Percentiles rank a stretch among this genome's conserved stretches.
phyloP scores from a whole-genome alignment of 1,140 invertebrate genomes.

The Drosophila suzukii region DNA sequence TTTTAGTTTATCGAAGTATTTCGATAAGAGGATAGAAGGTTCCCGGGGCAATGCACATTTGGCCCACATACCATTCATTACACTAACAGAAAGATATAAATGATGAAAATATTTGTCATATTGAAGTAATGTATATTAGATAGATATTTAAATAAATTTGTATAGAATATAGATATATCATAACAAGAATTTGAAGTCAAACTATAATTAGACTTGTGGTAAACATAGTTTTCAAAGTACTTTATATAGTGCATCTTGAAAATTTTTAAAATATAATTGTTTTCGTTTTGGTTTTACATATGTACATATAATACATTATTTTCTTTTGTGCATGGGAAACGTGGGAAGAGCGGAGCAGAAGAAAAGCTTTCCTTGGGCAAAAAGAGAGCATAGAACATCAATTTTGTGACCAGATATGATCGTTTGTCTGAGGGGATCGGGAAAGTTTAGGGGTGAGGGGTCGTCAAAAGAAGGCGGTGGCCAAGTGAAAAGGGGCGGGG shows the following conservation, averaged over 20 bases:
- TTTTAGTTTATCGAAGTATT: slow-evolving; percentile 46
- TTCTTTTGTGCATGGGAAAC: background rate
- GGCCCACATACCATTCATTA: slow-evolving; percentile 57
- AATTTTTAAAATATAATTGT: background rate
- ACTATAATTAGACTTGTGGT: no score
- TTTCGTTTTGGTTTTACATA: background rate
- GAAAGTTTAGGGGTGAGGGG: background rate
- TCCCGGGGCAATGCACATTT: slow-evolving; percentile 58
- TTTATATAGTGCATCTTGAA: no score
- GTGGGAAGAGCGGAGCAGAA: background rate
- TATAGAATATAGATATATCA: no score
- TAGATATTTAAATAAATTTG: no score
- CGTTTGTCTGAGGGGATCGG: background rate
- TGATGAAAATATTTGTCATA: no score
- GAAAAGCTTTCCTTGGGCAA: slow-evolving; percentile 14
- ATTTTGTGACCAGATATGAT: slow-evolving; percentile 42
- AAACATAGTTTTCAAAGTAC: no score
- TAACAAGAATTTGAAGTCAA: no score
- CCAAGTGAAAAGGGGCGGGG: background rate
- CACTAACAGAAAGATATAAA: background rate
- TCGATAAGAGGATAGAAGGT: slow-evolving; percentile 40
- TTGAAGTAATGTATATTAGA: no score
- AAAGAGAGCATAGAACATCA: slow-evolving; percentile 43
- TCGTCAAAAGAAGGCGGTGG: background rate
- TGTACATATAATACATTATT: background rate